A percentile compares a stretch with the other conserved stretches of the same genome.
Evolutionary conservation across 1,140 invertebrate genomes (phyloP).

Genomic region (Drosophila sturtevanti): DNA sequence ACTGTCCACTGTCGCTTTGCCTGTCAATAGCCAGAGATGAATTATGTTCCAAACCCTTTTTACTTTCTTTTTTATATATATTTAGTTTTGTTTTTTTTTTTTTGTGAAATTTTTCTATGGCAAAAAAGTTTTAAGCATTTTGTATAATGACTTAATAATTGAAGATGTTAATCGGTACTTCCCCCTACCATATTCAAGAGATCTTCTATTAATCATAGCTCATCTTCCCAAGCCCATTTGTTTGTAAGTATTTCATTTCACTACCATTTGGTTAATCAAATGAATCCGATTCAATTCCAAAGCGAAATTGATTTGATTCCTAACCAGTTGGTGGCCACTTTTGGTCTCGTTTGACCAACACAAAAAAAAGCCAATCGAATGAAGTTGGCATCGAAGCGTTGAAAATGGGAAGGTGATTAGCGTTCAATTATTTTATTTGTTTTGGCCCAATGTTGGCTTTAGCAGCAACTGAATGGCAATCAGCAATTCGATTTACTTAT

Average conservation of each 20-base stretch:
- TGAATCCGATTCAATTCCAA: conserved; percentile 19
- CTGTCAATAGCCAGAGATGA: conserved; percentile 67
- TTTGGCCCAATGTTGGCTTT: conserved; percentile 22
- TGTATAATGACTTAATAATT: conserved; percentile 72
- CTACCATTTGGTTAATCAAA: conserved; percentile 14
- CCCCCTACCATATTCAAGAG: too few species aligned
- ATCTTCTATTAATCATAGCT: background rate
- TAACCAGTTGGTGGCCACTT: conserved; percentile 25
- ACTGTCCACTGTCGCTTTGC: conserved; percentile 21
- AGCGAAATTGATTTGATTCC: conserved; percentile 54
- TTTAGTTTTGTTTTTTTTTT: too few species aligned
- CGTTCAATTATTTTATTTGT: conserved; percentile 61
- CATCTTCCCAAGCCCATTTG: conserved; percentile 3
- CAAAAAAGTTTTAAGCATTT: background rate
- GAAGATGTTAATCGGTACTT: conserved; percentile 19
- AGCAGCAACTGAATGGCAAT: conserved; percentile 40
- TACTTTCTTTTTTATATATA: conserved; percentile 66
- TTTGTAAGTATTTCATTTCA: conserved; percentile 5
- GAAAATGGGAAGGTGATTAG: conserved; percentile 42
- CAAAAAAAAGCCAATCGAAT: conserved; percentile 34
- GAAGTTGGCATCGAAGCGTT: conserved; percentile 22
- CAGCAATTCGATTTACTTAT: conserved; percentile 37
- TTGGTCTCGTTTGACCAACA: conserved; percentile 14
- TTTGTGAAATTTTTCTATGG: conserved; percentile 51
- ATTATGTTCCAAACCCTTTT: conserved; percentile 70